These are phyloP conservation scores for Trachelus stipa DNA, from an alignment of 2,888 invertebrate species.

Conservation along the genomic window DNA sequence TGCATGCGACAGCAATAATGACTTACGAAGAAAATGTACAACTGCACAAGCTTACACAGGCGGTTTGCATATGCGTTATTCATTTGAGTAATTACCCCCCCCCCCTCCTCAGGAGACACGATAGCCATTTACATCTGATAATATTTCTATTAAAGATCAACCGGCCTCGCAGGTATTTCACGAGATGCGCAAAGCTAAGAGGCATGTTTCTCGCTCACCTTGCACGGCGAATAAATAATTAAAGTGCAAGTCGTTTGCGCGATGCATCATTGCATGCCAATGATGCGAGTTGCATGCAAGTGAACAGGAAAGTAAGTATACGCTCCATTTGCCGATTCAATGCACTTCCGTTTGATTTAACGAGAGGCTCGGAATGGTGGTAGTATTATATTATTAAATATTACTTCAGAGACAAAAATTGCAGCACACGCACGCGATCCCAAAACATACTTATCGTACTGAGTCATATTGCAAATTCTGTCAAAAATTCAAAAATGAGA, in stretches of 20 bases:
- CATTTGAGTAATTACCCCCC: not conserved
- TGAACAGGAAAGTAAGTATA: constrained; percentile 7
- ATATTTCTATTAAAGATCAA: not conserved
- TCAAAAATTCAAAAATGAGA: not conserved
- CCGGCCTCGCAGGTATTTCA: not conserved
- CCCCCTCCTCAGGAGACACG: not conserved
- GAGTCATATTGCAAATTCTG: not conserved
- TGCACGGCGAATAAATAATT: constrained; percentile 32
- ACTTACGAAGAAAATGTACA: not conserved
- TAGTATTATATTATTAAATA: not conserved
- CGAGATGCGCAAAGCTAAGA: not conserved
- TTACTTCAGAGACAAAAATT: not conserved
- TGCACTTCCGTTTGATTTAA: constrained; percentile 30
- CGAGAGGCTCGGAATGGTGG: not conserved
- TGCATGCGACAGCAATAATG: not conserved
- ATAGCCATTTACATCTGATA: not conserved
- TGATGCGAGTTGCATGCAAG: constrained; percentile 20
- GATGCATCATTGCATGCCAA: constrained; percentile 39
- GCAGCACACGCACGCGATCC: not conserved
- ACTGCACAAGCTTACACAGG: not conserved
- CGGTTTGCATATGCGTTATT: not conserved
- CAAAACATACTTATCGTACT: not conserved
- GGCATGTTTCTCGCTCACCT: constrained; percentile 21
- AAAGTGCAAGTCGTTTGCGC: constrained; percentile 12
- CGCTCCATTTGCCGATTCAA: constrained; percentile 28